Evolutionary conservation across 2,888 invertebrate species (phyloP).

Genomic region (Corythucha ciliata): DNA sequence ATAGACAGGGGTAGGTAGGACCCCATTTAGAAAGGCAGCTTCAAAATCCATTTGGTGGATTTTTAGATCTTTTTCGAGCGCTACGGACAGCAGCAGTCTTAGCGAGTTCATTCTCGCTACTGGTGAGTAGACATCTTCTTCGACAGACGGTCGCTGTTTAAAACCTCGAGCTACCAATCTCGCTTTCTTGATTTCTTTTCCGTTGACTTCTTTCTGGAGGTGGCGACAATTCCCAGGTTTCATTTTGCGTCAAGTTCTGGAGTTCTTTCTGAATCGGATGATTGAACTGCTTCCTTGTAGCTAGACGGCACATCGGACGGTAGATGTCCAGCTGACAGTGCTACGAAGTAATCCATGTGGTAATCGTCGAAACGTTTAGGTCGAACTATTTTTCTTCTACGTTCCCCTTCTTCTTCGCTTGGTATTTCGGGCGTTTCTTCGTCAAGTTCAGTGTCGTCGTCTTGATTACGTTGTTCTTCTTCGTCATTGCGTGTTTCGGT

Average conservation of each 20-base stretch:
- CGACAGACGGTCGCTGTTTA: neutral
- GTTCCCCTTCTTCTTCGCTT: neutral
- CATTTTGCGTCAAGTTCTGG: slow-evolving; percentile 3
- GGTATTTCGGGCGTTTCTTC: neutral
- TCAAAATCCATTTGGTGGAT: slow-evolving; percentile 10
- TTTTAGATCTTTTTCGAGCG: slow-evolving; percentile 1
- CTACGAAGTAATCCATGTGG: slow-evolving; percentile 8
- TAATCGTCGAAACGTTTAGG: slow-evolving; percentile 6
- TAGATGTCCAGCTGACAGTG: slow-evolving; percentile 1
- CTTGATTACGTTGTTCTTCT: neutral
- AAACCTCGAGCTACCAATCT: slow-evolving; percentile 5
- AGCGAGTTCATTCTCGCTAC: slow-evolving; percentile 3
- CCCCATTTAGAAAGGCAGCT: slow-evolving; percentile 11
- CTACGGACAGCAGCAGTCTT: neutral
- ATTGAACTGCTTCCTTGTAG: neutral
- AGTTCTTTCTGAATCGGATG: slow-evolving; percentile 17
- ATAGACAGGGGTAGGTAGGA: slow-evolving; percentile 1
- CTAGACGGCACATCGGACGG: slow-evolving; percentile 4
- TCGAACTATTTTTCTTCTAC: neutral
- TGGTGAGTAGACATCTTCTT: slow-evolving; percentile 1
- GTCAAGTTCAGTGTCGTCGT: neutral
- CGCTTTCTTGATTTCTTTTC: no score
- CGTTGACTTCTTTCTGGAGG: no score
- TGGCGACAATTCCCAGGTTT: slow-evolving; percentile 21
- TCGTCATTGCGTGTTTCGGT: neutral